phyloP scores from a whole-genome alignment of 2,888 invertebrate genomes.

The Litoditis marina region DNA sequence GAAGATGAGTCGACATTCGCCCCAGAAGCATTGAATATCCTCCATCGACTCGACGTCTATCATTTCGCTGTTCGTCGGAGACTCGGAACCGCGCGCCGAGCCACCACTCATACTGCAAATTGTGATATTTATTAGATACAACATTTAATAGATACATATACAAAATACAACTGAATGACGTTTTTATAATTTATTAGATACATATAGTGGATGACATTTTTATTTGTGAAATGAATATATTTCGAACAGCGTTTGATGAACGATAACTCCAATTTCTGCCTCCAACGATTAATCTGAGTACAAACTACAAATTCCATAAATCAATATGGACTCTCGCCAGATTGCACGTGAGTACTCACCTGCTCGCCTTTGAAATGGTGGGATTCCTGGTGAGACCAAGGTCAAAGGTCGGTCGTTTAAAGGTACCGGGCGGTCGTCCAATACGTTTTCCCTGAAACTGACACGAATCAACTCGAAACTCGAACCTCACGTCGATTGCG shows the following conservation, averaged over 20 bases:
- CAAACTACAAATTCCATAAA: no score
- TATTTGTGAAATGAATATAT: no score
- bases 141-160: no score
- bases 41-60: constrained; percentile 33
- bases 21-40: constrained; percentile 40
- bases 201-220: no score
- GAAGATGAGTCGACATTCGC: constrained; percentile 24
- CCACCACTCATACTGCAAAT: no score
- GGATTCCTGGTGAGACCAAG: constrained; percentile 16
- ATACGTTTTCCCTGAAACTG: constrained; percentile 36
- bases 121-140: no score
- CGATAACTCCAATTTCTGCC: neutral
- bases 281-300: no score
- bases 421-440: constrained; percentile 39
- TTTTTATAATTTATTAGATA: no score
- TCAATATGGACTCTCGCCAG: constrained; percentile 2
- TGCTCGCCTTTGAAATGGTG: constrained; percentile 10
- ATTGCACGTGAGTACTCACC: no score
- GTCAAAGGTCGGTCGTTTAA: constrained; percentile 33
- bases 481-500: no score
- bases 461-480: neutral
- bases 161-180: no score
- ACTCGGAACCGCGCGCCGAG: neutral
- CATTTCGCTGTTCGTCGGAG: constrained; percentile 13
- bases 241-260: no score